phyloP scores from a whole-genome alignment of 2,797 vertebrate species.

The Eospalax fontanierii region DNA sequence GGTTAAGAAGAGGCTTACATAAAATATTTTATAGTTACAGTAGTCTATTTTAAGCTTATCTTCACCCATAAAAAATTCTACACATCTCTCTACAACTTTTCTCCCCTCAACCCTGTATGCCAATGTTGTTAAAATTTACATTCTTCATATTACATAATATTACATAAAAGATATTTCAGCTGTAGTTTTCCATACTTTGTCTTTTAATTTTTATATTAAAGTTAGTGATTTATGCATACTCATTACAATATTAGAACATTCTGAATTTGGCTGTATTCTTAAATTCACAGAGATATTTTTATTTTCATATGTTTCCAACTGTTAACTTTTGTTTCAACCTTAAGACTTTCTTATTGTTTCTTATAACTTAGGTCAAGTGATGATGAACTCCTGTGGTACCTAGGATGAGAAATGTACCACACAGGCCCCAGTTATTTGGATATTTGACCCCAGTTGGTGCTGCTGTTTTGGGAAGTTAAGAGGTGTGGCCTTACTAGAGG shows the following conservation, averaged over 20 bases:
- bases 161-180: background rate
- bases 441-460: no score
- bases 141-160: slow-evolving; percentile 1
- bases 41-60: slow-evolving; percentile 13
- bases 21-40: background rate
- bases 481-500: no score
- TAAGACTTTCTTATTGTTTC: background rate
- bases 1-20: background rate
- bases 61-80: background rate
- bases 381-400: background rate
- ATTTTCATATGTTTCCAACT: background rate
- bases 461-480: no score
- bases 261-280: background rate
- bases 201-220: slow-evolving; percentile 15
- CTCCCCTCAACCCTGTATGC: background rate
- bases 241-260: background rate
- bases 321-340: background rate
- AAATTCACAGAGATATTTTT: slow-evolving; percentile 16
- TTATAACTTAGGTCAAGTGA: background rate
- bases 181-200: background rate
- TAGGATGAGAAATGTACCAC: no score
- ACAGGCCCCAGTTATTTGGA: no score
- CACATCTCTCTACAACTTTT: background rate
- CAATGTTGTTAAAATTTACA: slow-evolving; percentile 17
- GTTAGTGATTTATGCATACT: background rate